phyloP scores from a whole-genome alignment of 2,113 vertebrate genomes.

The Pollimyrus isidori region DNA sequence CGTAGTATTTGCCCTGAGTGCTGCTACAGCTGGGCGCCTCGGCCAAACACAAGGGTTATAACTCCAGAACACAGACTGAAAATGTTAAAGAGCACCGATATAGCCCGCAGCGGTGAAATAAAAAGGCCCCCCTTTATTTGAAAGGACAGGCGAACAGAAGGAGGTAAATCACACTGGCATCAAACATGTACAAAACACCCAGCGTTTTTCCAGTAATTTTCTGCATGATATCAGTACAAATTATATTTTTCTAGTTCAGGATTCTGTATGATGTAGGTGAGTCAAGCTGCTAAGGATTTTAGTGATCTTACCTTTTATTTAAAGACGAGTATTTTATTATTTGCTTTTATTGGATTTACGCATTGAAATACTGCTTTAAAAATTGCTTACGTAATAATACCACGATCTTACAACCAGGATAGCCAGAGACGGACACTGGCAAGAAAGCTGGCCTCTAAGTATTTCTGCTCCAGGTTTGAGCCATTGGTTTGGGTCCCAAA shows the following conservation, averaged over 20 bases:
- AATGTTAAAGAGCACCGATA: slow-evolving; percentile 58
- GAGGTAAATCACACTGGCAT: slow-evolving; percentile 44
- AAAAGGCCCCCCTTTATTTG: slow-evolving; percentile 32
- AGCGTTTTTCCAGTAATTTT: slow-evolving; percentile 22
- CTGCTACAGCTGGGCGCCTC: slow-evolving; percentile 40
- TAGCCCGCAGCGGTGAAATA: slow-evolving; percentile 40
- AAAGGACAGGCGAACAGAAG: slow-evolving; percentile 28
- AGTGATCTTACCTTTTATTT: background rate
- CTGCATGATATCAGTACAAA: slow-evolving; percentile 34
- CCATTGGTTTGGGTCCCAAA: background rate
- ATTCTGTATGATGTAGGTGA: background rate
- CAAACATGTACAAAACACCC: slow-evolving; percentile 28
- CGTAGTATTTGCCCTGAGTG: slow-evolving; percentile 39
- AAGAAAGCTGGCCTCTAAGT: background rate
- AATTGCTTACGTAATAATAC: background rate
- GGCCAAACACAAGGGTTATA: slow-evolving; percentile 27
- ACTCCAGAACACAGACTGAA: slow-evolving; percentile 34
- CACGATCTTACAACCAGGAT: background rate
- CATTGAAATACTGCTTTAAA: background rate
- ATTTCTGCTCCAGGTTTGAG: background rate
- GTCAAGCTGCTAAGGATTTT: background rate
- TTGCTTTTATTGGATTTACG: background rate
- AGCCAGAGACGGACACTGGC: background rate
- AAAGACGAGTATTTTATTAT: background rate
- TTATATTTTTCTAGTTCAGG: slow-evolving; percentile 7